These are phyloP conservation scores for Tokudaia muenninki DNA, from an alignment of 2,797 vertebrate genomes.

Conservation along the genomic window DNA sequence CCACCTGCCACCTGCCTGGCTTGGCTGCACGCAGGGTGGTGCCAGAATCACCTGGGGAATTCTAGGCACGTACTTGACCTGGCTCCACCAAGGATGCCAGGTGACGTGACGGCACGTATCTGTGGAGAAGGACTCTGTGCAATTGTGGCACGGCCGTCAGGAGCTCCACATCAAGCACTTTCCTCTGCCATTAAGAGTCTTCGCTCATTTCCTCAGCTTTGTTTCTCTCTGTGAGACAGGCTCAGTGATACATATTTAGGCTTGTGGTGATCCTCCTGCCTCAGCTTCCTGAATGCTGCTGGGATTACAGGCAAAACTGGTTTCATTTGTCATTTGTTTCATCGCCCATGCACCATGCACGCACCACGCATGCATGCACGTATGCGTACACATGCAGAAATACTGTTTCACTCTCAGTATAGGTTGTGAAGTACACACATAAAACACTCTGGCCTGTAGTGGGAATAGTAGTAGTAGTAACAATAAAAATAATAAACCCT, in stretches of 20 bases:
- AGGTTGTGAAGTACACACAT: background rate
- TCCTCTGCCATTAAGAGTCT: background rate
- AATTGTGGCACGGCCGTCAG: background rate
- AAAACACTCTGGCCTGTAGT: background rate
- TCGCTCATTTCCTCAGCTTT: background rate
- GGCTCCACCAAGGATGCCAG: background rate
- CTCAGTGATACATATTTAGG: background rate
- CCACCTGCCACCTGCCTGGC: background rate
- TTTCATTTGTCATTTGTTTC: background rate
- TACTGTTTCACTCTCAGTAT: background rate
- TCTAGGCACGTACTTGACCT: background rate
- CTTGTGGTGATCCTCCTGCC: background rate
- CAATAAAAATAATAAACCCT: background rate
- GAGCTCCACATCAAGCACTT: background rate
- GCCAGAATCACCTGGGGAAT: background rate
- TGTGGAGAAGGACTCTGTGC: background rate
- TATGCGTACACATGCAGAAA: background rate
- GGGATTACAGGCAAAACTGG: background rate
- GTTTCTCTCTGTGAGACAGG: background rate
- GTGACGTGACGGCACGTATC: fast-evolving
- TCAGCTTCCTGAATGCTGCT: background rate
- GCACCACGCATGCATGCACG: too few relatives aligned
- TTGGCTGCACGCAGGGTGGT: background rate
- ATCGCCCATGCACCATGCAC: background rate
- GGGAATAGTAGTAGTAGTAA: too few relatives aligned